Base-by-base conservation (phyloP, 2,113 vertebrate species). In the Suncus etruscus region DNA sequence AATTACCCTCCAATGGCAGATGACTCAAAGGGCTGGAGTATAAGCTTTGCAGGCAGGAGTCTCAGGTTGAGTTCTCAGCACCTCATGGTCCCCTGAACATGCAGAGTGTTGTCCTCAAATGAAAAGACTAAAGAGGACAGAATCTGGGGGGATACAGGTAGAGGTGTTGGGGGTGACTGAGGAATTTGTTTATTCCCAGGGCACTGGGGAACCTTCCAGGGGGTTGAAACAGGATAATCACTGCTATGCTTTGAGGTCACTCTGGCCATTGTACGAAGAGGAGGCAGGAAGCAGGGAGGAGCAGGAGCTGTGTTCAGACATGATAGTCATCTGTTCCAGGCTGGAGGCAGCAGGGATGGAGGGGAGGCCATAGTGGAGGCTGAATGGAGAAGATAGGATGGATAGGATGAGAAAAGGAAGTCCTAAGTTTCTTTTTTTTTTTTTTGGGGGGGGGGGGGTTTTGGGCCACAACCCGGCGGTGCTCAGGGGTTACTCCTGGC, bases 161-260 rank as follows among this genome's bases (percentile, higher is more conserved):
- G n/a, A n/a, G 29, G 31, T 72, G 69, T 45, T 51, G 32, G 72
- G 65, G 48, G 25, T 68, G 31, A 72, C 51, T 58, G 32, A 86
- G 24, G 74, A 84, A 48, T 63, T 39, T 78, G 87, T 83, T 87
- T 90, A 75, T 51, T 31, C 58, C 70, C 20, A 90, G 45, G 16
- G 12, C 10, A 86, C 54, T 32, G 73, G 58, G 39, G 39, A 79
- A 25, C 39, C 50, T n/a, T 68, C 5, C n/a, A 24, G 25, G 68
- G 68, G 27, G 39, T 83, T 83, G 78, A 83, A 90, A 58, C 27
- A 74, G 78, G 66, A 29, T 68, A 74, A 50, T 74, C 78, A 45
- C n/a, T 20, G 68, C 39, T 87, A 48, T 45, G 50, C 48, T 83
- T n/a, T 74, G 20, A 87, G 72, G 70, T 76, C 3, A 76, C 54